Conservation (phyloP, 2,113 vertebrate species). For the Cyphomyrus discorhynchus region DNA sequence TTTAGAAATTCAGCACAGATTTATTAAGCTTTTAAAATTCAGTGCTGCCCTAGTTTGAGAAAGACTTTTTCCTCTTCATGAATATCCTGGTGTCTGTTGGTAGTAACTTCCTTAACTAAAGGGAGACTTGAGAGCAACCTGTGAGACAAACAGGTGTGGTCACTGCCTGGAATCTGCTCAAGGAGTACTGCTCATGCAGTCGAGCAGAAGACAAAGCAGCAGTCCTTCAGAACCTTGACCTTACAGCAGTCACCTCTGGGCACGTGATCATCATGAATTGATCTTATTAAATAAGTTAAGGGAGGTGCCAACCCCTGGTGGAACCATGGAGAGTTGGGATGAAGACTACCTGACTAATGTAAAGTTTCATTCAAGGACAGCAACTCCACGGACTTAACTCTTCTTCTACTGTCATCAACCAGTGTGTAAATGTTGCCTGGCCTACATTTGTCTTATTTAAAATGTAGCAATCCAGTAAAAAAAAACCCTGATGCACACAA, state of each 20-base stretch:
- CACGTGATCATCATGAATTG: neutral
- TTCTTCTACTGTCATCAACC: neutral
- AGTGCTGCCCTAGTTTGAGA: neutral
- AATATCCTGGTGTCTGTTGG: neutral
- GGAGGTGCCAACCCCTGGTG: neutral
- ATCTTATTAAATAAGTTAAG: neutral
- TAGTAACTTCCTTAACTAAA: neutral
- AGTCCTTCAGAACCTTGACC: neutral
- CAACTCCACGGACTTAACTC: neutral
- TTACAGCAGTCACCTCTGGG: neutral
- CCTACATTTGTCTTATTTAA: neutral
- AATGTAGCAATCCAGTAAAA: neutral
- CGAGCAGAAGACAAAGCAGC: neutral
- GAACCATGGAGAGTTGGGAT: neutral
- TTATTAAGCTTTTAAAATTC: neutral
- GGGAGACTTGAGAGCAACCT: neutral
- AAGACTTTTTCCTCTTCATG: neutral
- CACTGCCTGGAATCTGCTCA: neutral
- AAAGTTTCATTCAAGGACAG: neutral
- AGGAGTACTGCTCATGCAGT: neutral
- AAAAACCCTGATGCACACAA: neutral
- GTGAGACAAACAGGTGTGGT: neutral
- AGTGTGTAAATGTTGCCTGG: neutral
- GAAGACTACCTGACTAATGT: neutral
- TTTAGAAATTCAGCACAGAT: neutral